A percentile compares a stretch with the other conserved stretches of the same genome.
Conservation (phyloP, 1,140 invertebrate genomes). For the Idris sp. region DNA sequence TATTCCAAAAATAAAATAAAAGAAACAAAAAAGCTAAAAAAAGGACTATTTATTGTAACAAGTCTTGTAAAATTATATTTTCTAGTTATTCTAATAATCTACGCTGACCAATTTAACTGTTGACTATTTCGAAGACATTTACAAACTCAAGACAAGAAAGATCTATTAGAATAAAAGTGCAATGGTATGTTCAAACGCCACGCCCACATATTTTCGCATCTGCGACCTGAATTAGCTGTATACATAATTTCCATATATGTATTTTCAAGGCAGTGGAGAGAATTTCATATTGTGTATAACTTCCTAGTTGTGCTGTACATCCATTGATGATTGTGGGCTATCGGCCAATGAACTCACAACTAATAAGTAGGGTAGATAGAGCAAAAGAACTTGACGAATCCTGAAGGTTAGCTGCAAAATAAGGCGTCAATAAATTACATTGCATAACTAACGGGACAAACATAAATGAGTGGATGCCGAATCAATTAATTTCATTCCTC, state of each 20-base stretch:
- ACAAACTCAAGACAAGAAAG: constrained; percentile 4
- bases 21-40: too few relatives aligned
- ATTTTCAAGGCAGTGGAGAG: constrained; percentile 7
- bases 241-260: constrained; percentile 49
- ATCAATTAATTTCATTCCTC: constrained; percentile 12
- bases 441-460: constrained; percentile 39
- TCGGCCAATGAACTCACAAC: constrained; percentile 45
- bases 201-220: constrained; percentile 52
- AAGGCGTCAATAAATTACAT: constrained; percentile 43
- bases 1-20: too few relatives aligned
- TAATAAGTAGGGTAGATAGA: constrained; percentile 36
- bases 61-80: too few relatives aligned
- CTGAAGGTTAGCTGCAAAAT: constrained; percentile 39
- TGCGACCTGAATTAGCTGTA: constrained; percentile 41
- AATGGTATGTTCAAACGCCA: constrained; percentile 25
- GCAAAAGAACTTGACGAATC: constrained; percentile 20
- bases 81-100: too few relatives aligned
- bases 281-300: constrained; percentile 40
- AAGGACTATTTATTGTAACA: too few relatives aligned
- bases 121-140: background rate
- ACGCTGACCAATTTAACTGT: background rate
- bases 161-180: constrained; percentile 7
- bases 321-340: constrained; percentile 34
- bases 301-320: constrained; percentile 35
- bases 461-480: constrained; percentile 25